A percentile compares a stretch with the other conserved stretches of the same genome.
These are phyloP conservation scores for Aeoliscus strigatus DNA, from an alignment of 2,797 vertebrate genomes.

Conservation along the genomic window DNA sequence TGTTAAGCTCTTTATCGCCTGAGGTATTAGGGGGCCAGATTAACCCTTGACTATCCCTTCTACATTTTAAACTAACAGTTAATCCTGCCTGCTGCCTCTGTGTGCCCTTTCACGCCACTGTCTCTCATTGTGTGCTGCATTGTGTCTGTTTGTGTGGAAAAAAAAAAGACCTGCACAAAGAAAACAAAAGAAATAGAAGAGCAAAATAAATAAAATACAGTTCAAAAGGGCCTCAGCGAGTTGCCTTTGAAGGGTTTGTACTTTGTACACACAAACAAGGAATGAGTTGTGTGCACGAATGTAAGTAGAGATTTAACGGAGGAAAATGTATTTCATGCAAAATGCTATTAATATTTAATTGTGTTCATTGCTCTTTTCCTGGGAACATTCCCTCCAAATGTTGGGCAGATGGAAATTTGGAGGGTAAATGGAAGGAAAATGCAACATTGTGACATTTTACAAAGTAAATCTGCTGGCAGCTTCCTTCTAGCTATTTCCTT, in stretches of 20 bases:
- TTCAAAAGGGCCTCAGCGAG: too few relatives aligned
- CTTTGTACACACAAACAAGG: too few relatives aligned
- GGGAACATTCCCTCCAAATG: slow-evolving; percentile 12
- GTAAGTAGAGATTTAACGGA: not conserved
- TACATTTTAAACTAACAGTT: slow-evolving; percentile 35
- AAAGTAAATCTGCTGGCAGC: not conserved
- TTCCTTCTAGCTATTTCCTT: slow-evolving; percentile 1
- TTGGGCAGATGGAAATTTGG: slow-evolving; percentile 4
- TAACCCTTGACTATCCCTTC: slow-evolving; percentile 47
- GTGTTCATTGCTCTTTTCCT: not conserved
- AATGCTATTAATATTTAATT: slow-evolving; percentile 30
- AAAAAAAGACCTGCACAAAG: slow-evolving; percentile 6
- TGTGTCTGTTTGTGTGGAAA: slow-evolving; percentile 3
- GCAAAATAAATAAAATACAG: too few relatives aligned
- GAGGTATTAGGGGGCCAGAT: slow-evolving; percentile 48
- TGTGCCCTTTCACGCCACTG: slow-evolving; percentile 25
- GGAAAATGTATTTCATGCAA: slow-evolving; percentile 1
- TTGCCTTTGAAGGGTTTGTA: slow-evolving; percentile 20
- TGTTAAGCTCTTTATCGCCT: slow-evolving; percentile 57
- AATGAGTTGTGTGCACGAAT: slow-evolving; percentile 8
- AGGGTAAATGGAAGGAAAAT: not conserved
- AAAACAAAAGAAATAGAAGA: slow-evolving; percentile 5
- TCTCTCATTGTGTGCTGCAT: slow-evolving; percentile 11
- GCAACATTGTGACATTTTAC: slow-evolving; percentile 1
- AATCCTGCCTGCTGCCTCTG: slow-evolving; percentile 29